A percentile compares a stretch with the other conserved stretches of the same genome.
These are phyloP conservation scores for Nerophis ophidion DNA, from an alignment of 2,113 vertebrate genomes.

Conservation along the genomic window DNA sequence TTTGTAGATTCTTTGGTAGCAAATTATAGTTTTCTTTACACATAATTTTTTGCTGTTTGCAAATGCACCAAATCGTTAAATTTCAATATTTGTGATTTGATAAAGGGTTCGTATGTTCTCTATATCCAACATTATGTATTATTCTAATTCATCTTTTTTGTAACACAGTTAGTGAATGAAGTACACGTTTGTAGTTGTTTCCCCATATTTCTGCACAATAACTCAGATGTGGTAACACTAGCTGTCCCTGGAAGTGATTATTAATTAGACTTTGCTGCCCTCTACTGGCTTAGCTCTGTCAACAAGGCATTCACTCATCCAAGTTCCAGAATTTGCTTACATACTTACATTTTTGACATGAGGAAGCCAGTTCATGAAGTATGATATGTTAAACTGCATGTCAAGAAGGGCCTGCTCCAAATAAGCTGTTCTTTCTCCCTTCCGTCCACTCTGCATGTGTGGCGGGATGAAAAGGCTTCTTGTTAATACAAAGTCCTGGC, in stretches of 20 bases:
- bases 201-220: too few relatives aligned
- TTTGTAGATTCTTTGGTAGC: too few relatives aligned
- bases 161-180: too few relatives aligned
- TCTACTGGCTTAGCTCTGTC: constrained; percentile 23
- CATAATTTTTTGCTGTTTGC: too few relatives aligned
- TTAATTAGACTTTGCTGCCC: constrained; percentile 35
- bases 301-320: constrained; percentile 3
- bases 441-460: not conserved
- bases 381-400: constrained; percentile 24
- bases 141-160: too few relatives aligned
- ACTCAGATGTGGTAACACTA: not conserved
- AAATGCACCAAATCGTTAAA: too few relatives aligned
- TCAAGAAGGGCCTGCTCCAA: constrained; percentile 11
- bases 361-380: not conserved
- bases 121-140: too few relatives aligned
- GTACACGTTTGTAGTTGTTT: too few relatives aligned
- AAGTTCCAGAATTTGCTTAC: constrained; percentile 1
- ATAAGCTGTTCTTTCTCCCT: constrained; percentile 11
- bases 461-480: constrained; percentile 22
- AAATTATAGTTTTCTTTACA: too few relatives aligned
- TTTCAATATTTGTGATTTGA: too few relatives aligned
- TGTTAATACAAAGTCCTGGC: constrained; percentile 43
- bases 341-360: not conserved
- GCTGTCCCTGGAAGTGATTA: not conserved
- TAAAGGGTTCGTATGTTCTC: too few relatives aligned